Conservation (phyloP, 1,140 invertebrate genomes). For the Drosophila chauvacae region DNA sequence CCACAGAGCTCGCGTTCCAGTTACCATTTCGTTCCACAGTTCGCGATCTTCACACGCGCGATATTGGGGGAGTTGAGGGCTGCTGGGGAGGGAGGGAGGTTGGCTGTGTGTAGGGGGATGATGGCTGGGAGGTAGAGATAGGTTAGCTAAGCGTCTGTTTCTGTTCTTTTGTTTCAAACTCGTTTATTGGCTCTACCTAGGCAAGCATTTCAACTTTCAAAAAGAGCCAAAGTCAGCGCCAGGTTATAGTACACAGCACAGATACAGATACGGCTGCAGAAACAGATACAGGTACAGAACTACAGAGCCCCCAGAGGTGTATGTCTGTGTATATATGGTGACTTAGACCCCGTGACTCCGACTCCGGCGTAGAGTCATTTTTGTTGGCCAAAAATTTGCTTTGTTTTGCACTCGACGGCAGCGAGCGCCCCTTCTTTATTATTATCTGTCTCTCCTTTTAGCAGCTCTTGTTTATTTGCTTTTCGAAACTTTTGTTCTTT, state of each 20-base stretch:
- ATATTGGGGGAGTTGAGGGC: constrained; percentile 17
- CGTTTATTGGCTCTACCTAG: constrained; percentile 72
- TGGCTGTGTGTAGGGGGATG: not conserved
- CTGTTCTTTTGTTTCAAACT: constrained; percentile 82
- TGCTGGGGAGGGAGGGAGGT: constrained; percentile 1
- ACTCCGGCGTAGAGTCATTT: constrained; percentile 35
- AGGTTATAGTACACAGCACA: constrained; percentile 55
- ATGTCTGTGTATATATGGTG: constrained; percentile 8
- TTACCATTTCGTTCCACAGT: constrained; percentile 68
- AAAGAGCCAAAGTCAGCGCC: constrained; percentile 69
- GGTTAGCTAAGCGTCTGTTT: constrained; percentile 73
- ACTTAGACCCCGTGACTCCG: constrained; percentile 48
- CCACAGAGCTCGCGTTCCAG: constrained; percentile 48
- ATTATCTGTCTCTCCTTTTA: constrained; percentile 31
- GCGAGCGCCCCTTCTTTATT: constrained; percentile 35
- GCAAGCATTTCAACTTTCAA: constrained; percentile 75
- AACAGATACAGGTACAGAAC: constrained; percentile 26
- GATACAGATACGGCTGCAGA: constrained; percentile 6
- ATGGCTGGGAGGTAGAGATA: constrained; percentile 29
- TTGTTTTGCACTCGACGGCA: constrained; percentile 48
- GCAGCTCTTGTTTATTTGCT: constrained; percentile 54
- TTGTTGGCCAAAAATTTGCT: constrained; percentile 63
- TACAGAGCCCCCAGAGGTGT: constrained; percentile 22
- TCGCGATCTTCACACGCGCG: constrained; percentile 71
- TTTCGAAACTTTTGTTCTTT: constrained; percentile 47